Evolutionary conservation across 1,140 invertebrate species (phyloP).

Genomic region (Aplysia californica): DNA sequence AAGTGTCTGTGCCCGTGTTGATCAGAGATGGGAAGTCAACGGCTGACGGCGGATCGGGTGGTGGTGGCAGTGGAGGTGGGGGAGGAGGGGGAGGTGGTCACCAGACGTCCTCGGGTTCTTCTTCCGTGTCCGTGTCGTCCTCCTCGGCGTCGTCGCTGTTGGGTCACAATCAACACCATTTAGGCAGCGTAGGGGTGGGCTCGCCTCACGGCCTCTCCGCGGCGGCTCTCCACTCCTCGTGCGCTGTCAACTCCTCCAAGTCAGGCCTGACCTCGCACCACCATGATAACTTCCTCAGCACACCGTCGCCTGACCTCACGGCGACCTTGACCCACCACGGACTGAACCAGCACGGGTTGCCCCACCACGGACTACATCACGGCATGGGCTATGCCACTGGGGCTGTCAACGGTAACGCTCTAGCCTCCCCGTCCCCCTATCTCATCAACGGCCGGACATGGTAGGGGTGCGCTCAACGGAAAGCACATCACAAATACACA

Average conservation of each 20-base stretch:
- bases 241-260: conserved; percentile 33
- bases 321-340: conserved; percentile 8
- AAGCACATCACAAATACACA: no score
- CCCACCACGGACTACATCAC: conserved; percentile 43
- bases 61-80: conserved; percentile 18
- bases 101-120: conserved; percentile 16
- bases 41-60: conserved; percentile 32
- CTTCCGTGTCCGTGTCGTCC: conserved; percentile 28
- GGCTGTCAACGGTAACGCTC: conserved; percentile 41
- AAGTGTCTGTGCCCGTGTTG: conserved; percentile 95
- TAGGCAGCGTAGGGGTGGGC: conserved; percentile 1
- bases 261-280: conserved; percentile 9
- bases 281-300: conserved; percentile 31
- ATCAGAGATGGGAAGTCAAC: conserved; percentile 95
- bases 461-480: conserved; percentile 35
- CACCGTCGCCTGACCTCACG: conserved; percentile 22
- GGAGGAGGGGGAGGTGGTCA: conserved; percentile 19
- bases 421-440: conserved; percentile 50
- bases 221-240: conserved; percentile 41
- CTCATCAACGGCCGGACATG: conserved; percentile 58
- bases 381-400: conserved; percentile 49
- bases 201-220: conserved; percentile 1
- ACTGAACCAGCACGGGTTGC: conserved; percentile 32
- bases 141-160: conserved; percentile 7
- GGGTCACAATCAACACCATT: conserved; percentile 4